A percentile compares a stretch with the other conserved stretches of the same genome.
Evolutionary conservation across 1,140 invertebrate species (phyloP).

Genomic region (Propsilocerus akamusi): DNA sequence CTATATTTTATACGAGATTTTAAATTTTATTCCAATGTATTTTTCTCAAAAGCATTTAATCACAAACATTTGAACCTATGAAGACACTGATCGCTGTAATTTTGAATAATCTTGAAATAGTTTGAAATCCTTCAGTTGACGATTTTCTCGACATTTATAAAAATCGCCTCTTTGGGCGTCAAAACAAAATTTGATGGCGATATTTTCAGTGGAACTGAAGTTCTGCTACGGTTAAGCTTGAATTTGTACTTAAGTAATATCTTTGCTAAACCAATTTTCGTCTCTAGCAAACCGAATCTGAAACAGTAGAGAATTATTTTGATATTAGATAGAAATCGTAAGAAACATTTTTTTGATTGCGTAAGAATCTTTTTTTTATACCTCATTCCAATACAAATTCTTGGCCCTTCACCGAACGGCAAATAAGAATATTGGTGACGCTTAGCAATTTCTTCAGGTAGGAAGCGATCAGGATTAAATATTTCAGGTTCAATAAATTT

Average conservation of each 20-base stretch:
- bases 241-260: slow-evolving; percentile 8
- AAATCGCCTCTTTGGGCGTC: not conserved
- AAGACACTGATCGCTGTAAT: no score
- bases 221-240: not conserved
- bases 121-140: no score
- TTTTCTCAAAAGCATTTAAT: no score
- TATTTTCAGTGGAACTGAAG: not conserved
- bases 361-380: no score
- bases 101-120: no score
- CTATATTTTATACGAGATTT: no score
- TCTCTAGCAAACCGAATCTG: slow-evolving; percentile 27
- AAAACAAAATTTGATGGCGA: not conserved
- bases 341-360: no score
- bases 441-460: no score
- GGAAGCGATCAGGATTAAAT: slow-evolving; percentile 43
- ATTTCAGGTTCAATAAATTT: slow-evolving; percentile 33
- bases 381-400: slow-evolving; percentile 39
- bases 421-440: slow-evolving; percentile 40
- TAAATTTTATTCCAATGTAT: no score
- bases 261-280: slow-evolving; percentile 16
- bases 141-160: not conserved
- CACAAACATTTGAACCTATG: no score
- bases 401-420: slow-evolving; percentile 51
- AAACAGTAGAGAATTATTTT: not conserved
- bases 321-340: slow-evolving; percentile 11